Evolutionary conservation across 2,113 vertebrate species (phyloP).

Genomic region (Lycaon pictus): DNA sequence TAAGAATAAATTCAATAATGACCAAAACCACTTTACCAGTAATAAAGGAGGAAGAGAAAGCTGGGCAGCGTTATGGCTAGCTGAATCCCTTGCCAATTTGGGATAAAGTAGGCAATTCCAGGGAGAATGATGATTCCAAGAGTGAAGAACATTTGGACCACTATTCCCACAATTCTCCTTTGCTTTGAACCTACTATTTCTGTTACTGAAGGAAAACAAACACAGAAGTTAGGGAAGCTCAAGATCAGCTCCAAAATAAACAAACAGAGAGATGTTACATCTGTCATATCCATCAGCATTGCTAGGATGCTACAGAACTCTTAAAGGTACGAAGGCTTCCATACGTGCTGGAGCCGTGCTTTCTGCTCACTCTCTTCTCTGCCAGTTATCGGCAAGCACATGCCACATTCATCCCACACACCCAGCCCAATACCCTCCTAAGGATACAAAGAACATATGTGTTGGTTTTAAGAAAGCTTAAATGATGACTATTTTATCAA

Average conservation of each 20-base stretch:
- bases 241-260: not conserved
- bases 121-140: slow-evolving; percentile 95
- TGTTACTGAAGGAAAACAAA: slow-evolving; percentile 90
- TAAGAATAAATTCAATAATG: not conserved
- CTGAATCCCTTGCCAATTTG: slow-evolving; percentile 95
- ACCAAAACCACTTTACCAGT: slow-evolving; percentile 90
- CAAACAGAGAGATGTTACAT: not conserved
- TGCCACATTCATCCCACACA: rapidly evolving
- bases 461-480: not conserved
- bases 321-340: not conserved
- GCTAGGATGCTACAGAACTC: too few relatives aligned
- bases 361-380: not conserved
- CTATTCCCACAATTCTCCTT: slow-evolving; percentile 92
- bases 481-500: not conserved
- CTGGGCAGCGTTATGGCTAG: slow-evolving; percentile 94
- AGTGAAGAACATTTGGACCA: slow-evolving; percentile 97
- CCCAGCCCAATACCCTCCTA: not conserved
- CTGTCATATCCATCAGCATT: rapidly evolving
- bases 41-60: slow-evolving; percentile 95
- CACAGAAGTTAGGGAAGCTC: slow-evolving; percentile 69
- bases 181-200: slow-evolving; percentile 96
- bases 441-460: not conserved
- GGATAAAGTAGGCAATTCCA: slow-evolving; percentile 94
- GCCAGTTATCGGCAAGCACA: rapidly evolving
- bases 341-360: not conserved